phyloP scores from a whole-genome alignment of 2,113 vertebrate species.

The Ctenomys sociabilis region DNA sequence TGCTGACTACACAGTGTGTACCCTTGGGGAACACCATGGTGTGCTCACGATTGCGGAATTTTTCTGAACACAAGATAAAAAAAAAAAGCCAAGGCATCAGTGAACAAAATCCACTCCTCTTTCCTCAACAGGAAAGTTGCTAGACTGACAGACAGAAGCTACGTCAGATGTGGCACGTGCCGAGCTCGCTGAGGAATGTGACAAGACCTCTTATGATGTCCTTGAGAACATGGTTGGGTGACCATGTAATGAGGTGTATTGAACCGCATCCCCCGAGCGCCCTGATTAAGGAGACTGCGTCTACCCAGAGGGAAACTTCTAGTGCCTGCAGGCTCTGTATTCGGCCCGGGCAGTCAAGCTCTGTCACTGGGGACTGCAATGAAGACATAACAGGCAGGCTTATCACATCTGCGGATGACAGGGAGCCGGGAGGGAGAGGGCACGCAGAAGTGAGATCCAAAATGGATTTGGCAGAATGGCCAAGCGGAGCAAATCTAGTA shows the following conservation, averaged over 20 bases:
- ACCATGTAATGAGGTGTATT: constrained; percentile 50
- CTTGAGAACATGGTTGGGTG: constrained; percentile 59
- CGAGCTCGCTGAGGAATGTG: not conserved
- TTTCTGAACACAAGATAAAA: not conserved
- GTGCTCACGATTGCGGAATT: not conserved
- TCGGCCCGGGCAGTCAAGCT: not conserved
- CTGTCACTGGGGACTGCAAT: constrained; percentile 15
- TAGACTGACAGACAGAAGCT: not conserved
- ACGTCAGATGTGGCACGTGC: not conserved
- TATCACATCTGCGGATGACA: constrained; percentile 24
- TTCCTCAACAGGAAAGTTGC: not conserved
- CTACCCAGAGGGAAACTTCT: constrained; percentile 59
- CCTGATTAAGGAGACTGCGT: constrained; percentile 60
- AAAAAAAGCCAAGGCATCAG: not conserved
- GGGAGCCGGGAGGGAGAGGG: not conserved
- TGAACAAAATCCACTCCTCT: not conserved
- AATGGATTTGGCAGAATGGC: constrained; percentile 72
- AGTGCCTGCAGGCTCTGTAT: constrained; percentile 57
- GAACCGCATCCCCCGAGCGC: constrained; percentile 57
- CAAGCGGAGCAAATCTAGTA: constrained; percentile 58
- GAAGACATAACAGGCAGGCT: constrained; percentile 70
- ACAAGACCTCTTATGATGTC: constrained; percentile 14
- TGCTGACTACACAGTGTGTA: not conserved
- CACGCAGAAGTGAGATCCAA: constrained; percentile 59
- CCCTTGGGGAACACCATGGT: not conserved